A percentile compares a stretch with the other conserved stretches of the same genome.
These are phyloP conservation scores for Calephelis perditalis DNA, from an alignment of 2,888 invertebrate genomes.

Conservation along the genomic window DNA sequence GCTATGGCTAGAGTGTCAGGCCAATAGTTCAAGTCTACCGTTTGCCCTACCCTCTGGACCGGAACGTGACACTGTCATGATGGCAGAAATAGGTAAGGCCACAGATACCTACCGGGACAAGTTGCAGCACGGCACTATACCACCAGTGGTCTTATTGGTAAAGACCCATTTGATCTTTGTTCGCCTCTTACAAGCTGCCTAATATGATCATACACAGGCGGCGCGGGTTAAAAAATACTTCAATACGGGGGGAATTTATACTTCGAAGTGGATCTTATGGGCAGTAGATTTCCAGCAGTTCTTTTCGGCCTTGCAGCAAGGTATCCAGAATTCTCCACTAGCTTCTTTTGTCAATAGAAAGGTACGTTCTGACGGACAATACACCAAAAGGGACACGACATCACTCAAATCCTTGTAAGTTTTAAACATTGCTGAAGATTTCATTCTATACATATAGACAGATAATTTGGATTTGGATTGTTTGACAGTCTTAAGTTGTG, in stretches of 20 bases:
- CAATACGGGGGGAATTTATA: conserved; percentile 23
- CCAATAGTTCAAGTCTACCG: too few species aligned
- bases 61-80: too few species aligned
- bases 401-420: conserved; percentile 52
- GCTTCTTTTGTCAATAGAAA: conserved; percentile 51
- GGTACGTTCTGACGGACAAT: conserved; percentile 49
- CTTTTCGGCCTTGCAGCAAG: conserved; percentile 52
- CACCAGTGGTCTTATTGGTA: too few species aligned
- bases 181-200: too few species aligned
- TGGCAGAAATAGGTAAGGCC: too few species aligned
- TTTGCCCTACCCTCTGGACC: too few species aligned
- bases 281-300: conserved; percentile 58
- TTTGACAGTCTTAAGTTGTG: neutral
- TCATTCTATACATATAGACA: neutral
- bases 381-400: conserved; percentile 56
- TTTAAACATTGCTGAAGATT: conserved; percentile 46
- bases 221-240: too few species aligned
- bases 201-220: too few species aligned
- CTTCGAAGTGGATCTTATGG: conserved; percentile 54
- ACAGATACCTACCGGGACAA: too few species aligned
- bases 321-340: conserved; percentile 58
- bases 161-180: too few species aligned
- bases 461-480: conserved; percentile 5
- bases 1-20: too few species aligned
- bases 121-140: too few species aligned